A percentile compares a stretch with the other conserved stretches of the same genome.
These are phyloP conservation scores for Drosophila repletoides DNA, from an alignment of 1,140 invertebrate genomes.

Conservation along the genomic window DNA sequence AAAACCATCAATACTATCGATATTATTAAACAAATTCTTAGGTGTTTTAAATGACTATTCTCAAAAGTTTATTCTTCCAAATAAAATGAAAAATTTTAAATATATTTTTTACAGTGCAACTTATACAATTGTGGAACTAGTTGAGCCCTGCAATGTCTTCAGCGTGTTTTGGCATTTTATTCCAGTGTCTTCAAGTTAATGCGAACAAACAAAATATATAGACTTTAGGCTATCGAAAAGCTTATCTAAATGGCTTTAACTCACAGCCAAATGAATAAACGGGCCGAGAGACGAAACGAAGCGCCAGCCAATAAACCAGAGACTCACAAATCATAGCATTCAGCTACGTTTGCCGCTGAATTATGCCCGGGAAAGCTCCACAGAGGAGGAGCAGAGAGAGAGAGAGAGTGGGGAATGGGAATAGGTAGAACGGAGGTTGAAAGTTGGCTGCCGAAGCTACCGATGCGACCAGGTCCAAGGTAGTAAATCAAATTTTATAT, in stretches of 20 bases:
- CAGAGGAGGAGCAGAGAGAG: background rate
- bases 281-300: conserved; percentile 4
- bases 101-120: too few relatives aligned
- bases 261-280: conserved; percentile 26
- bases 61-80: too few relatives aligned
- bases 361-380: conserved; percentile 50
- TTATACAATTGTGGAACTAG: too few relatives aligned
- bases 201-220: background rate
- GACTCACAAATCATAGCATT: conserved; percentile 77
- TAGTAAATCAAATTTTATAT: conserved; percentile 82
- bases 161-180: too few relatives aligned
- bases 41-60: too few relatives aligned
- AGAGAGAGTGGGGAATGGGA: background rate
- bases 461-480: conserved; percentile 48
- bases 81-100: too few relatives aligned
- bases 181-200: too few relatives aligned
- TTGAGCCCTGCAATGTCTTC: too few relatives aligned
- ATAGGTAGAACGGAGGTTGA: background rate
- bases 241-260: conserved; percentile 52
- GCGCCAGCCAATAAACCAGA: conserved; percentile 57
- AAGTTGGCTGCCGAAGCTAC: conserved; percentile 9
- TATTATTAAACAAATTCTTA: too few relatives aligned
- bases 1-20: too few relatives aligned
- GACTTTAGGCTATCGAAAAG: conserved; percentile 7
- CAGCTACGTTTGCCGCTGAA: conserved; percentile 73